Evolutionary conservation across 2,888 invertebrate genomes (phyloP).

Genomic region (Theristus sp.): DNA sequence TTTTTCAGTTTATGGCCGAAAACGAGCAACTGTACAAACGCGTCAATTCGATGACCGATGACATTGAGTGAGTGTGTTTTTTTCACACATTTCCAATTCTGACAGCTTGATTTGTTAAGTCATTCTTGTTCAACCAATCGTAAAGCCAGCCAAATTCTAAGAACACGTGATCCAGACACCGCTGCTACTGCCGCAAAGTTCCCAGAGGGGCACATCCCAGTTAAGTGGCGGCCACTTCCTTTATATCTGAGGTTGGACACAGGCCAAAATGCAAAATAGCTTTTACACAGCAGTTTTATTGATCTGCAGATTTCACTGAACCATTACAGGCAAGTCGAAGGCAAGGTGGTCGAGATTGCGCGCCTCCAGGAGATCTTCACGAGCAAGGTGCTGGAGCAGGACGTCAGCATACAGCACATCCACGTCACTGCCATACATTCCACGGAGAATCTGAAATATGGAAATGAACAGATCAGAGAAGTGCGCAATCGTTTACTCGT

Average conservation of each 20-base stretch:
- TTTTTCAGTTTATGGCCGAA: constrained; percentile 58
- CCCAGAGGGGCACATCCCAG: too few relatives aligned
- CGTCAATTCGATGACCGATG: constrained; percentile 66
- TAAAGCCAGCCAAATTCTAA: too few relatives aligned
- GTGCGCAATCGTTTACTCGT: constrained; percentile 14
- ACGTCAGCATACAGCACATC: constrained; percentile 64
- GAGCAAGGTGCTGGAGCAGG: constrained; percentile 56
- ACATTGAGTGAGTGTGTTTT: constrained; percentile 58
- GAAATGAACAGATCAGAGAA: constrained; percentile 82
- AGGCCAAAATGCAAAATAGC: too few relatives aligned
- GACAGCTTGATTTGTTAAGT: neutral
- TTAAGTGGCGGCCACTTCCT: too few relatives aligned
- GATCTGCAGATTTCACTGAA: too few relatives aligned
- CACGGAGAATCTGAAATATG: constrained; percentile 82
- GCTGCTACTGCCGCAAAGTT: too few relatives aligned
- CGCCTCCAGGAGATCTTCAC: constrained; percentile 82
- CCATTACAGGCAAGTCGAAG: constrained; percentile 23
- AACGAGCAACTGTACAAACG: constrained; percentile 69
- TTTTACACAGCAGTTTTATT: too few relatives aligned
- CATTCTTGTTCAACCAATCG: too few relatives aligned
- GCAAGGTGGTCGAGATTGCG: constrained; percentile 76
- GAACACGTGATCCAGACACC: too few relatives aligned
- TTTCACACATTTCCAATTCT: neutral
- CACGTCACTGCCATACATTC: constrained; percentile 65
- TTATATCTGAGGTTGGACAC: too few relatives aligned